Percentiles rank a stretch among this genome's conserved stretches.
Conservation (phyloP, 2,797 vertebrate genomes). For the Scolopax rusticola region DNA sequence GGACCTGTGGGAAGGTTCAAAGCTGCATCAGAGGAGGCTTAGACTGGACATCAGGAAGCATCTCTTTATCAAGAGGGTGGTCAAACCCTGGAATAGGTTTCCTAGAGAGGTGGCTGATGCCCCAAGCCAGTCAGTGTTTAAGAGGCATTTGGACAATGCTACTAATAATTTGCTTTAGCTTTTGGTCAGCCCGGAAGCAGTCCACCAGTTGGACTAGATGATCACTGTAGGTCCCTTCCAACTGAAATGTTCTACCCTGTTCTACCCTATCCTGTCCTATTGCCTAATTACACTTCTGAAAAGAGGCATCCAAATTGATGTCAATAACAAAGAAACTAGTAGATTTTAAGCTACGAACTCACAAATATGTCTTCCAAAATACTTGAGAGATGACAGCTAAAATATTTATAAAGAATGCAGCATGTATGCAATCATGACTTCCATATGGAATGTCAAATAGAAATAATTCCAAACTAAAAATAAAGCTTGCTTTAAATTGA, state of each 20-base stretch:
- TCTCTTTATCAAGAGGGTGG: fast-evolving
- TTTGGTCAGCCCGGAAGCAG: not conserved
- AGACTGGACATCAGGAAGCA: too few relatives aligned
- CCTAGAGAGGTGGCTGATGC: not conserved
- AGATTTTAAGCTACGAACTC: not conserved
- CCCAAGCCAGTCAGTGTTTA: not conserved
- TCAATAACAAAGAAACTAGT: not conserved
- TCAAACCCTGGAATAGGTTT: not conserved
- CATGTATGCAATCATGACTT: not conserved
- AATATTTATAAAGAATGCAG: not conserved
- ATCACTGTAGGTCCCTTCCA: fast-evolving
- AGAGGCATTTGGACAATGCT: not conserved
- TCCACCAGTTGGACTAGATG: not conserved
- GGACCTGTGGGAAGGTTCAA: fast-evolving
- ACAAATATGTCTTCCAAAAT: not conserved
- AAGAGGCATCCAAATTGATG: not conserved
- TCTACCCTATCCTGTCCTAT: not conserved
- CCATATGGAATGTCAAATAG: not conserved
- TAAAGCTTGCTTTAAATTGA: not conserved
- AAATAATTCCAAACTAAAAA: not conserved
- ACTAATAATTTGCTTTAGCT: not conserved
- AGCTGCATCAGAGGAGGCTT: not conserved
- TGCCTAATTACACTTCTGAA: not conserved
- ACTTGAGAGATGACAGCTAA: not conserved
- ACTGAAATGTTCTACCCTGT: not conserved